These are phyloP conservation scores for Harmothoe impar DNA, from an alignment of 2,888 invertebrate genomes.

Conservation along the genomic window DNA sequence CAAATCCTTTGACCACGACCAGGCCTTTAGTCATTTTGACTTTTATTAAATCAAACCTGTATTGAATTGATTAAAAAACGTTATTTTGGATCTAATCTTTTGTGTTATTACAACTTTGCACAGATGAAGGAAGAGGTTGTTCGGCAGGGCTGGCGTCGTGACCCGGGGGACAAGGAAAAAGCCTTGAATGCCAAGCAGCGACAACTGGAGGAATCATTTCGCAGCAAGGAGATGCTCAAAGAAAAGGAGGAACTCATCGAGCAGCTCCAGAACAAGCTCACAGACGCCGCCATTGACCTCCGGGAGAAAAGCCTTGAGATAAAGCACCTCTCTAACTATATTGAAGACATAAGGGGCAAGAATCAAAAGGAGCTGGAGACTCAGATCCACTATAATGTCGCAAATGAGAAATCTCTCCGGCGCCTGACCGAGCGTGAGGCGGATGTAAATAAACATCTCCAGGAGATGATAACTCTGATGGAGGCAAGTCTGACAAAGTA, in stretches of 20 bases:
- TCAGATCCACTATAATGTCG: conserved; percentile 76
- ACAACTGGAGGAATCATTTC: conserved; percentile 75
- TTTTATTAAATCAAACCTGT: too few species aligned
- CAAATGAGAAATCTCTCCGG: conserved; percentile 75
- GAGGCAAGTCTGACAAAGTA: conserved; percentile 41
- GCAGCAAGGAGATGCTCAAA: conserved; percentile 73
- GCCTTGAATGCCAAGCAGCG: conserved; percentile 75
- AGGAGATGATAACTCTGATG: conserved; percentile 59
- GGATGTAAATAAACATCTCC: conserved; percentile 29
- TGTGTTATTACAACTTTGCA: background rate
- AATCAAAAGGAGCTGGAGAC: conserved; percentile 73
- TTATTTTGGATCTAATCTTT: too few species aligned
- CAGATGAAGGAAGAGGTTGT: conserved; percentile 64
- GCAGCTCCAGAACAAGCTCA: conserved; percentile 70
- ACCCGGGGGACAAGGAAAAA: conserved; percentile 75
- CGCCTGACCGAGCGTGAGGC: conserved; percentile 66
- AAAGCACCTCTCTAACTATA: conserved; percentile 67
- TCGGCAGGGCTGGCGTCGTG: conserved; percentile 69
- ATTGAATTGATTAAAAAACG: too few species aligned
- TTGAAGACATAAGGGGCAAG: conserved; percentile 72
- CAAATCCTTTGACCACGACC: too few species aligned
- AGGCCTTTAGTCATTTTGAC: too few species aligned
- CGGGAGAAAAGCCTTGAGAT: conserved; percentile 28
- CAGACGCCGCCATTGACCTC: conserved; percentile 60
- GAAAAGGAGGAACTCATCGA: conserved; percentile 71